Conservation (phyloP, 2,113 vertebrate genomes). For the Serinus canaria region DNA sequence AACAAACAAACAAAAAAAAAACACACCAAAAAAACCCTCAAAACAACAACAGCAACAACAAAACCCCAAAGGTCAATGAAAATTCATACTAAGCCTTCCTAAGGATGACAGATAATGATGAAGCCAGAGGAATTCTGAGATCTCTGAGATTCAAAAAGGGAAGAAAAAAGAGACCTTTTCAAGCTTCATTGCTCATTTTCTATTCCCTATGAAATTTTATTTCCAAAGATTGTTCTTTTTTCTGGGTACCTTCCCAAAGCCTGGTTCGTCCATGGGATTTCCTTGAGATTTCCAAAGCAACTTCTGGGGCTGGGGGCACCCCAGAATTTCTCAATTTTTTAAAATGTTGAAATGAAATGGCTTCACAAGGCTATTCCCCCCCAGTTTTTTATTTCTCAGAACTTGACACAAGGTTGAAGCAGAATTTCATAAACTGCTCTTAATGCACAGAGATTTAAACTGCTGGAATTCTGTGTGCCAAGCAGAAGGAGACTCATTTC, state of each 20-base stretch:
- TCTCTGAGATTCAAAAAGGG: background rate
- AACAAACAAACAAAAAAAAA: background rate
- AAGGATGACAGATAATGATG: background rate
- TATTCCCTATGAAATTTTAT: background rate
- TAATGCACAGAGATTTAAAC: background rate
- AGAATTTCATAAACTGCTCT: background rate
- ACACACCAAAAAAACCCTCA: no score
- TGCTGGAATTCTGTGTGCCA: background rate
- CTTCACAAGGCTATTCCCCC: background rate
- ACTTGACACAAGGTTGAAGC: background rate
- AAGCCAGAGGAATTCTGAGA: background rate
- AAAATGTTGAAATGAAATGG: background rate
- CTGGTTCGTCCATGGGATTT: background rate
- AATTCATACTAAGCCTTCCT: background rate
- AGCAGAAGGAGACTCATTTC: background rate
- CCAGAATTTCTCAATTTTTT: background rate
- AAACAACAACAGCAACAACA: background rate
- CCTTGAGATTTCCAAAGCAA: background rate
- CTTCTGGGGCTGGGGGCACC: background rate
- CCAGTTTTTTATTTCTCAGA: background rate
- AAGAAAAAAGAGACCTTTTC: no score
- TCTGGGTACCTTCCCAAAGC: background rate
- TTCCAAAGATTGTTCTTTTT: background rate
- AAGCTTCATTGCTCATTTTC: background rate
- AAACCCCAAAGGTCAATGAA: background rate